phyloP scores from a whole-genome alignment of 2,888 invertebrate genomes.

The Alcis repandata region DNA sequence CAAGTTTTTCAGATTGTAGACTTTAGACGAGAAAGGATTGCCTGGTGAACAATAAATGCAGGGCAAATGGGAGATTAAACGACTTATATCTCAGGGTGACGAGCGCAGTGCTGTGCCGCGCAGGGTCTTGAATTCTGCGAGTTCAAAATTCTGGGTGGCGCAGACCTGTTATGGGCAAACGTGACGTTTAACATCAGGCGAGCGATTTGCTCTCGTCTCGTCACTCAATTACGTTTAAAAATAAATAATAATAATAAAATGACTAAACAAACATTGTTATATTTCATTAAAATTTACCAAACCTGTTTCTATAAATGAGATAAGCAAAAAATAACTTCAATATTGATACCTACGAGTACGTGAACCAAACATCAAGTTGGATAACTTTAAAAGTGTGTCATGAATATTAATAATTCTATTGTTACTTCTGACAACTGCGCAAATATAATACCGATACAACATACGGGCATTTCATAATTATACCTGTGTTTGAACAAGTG shows the following conservation, averaged over 20 bases:
- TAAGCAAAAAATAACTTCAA: neutral
- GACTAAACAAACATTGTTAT: neutral
- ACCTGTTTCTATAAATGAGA: neutral
- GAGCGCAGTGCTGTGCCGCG: too few species aligned
- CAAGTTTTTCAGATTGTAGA: neutral
- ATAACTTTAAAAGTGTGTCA: constrained; percentile 63
- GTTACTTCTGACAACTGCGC: constrained; percentile 58
- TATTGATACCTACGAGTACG: neutral
- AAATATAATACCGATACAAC: constrained; percentile 54
- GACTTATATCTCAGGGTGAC: too few species aligned
- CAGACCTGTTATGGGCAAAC: too few species aligned
- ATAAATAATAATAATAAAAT: too few species aligned
- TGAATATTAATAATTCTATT: constrained; percentile 68
- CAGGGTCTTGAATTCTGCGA: too few species aligned
- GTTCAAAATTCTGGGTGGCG: too few species aligned
- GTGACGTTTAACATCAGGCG: too few species aligned
- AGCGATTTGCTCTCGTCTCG: too few species aligned
- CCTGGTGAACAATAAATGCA: too few species aligned
- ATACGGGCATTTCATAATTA: constrained; percentile 20
- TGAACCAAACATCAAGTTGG: constrained; percentile 33
- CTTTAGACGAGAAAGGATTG: too few species aligned
- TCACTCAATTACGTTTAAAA: too few species aligned
- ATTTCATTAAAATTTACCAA: neutral
- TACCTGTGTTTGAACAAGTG: constrained; percentile 61
- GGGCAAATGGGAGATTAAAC: too few species aligned